phyloP scores from a whole-genome alignment of 1,140 invertebrate species.

The Caerostris extrusa region DNA sequence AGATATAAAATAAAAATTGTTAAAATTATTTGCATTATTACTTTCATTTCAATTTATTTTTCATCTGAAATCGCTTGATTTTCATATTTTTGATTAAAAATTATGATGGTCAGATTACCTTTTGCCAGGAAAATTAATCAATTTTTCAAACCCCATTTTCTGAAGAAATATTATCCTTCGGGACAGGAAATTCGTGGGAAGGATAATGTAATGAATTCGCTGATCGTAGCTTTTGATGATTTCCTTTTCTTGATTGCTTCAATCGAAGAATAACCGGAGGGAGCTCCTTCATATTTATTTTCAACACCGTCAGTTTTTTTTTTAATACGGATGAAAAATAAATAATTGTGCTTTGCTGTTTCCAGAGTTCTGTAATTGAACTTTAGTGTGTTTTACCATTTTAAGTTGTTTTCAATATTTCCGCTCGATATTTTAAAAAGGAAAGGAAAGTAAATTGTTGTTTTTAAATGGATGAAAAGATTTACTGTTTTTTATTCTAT shows the following conservation, averaged over 20 bases:
- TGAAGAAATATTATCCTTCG: not conserved
- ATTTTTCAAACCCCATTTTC: not conserved
- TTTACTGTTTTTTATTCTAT: not conserved
- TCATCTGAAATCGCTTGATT: not conserved
- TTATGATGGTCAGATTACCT: not conserved
- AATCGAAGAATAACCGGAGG: not conserved
- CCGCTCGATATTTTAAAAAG: not conserved
- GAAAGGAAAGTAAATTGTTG: not conserved
- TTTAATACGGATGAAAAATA: not conserved
- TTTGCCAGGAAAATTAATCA: conserved; percentile 12
- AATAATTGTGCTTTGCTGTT: not conserved
- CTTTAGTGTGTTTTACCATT: not conserved
- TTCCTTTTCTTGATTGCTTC: conserved; percentile 18
- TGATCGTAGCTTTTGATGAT: not conserved
- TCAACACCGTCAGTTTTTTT: not conserved
- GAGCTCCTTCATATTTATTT: conserved; percentile 8
- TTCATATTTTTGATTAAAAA: conserved; percentile 6
- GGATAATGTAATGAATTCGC: not conserved
- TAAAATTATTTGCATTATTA: not conserved
- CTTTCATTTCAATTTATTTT: not conserved
- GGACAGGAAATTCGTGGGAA: not conserved
- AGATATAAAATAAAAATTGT: not conserved
- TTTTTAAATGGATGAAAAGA: not conserved
- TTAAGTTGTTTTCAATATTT: not conserved
- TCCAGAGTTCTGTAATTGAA: not conserved